phyloP scores from a whole-genome alignment of 2,888 invertebrate genomes.

The Drosophila quinaria region DNA sequence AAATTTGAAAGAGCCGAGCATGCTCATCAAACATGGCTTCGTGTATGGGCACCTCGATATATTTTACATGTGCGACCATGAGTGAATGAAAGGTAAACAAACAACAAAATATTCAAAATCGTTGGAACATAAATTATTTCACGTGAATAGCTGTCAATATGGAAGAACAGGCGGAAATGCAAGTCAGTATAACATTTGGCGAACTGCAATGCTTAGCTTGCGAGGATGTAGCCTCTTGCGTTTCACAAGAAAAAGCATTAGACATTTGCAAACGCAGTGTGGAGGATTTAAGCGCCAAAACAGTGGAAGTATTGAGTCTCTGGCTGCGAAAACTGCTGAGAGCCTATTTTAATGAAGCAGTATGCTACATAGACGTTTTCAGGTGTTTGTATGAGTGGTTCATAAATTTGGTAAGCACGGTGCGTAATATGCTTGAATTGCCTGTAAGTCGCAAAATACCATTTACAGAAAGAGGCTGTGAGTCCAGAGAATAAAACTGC shows the following conservation, averaged over 20 bases:
- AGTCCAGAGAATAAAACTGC: slow-evolving; percentile 9
- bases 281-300: slow-evolving; percentile 9
- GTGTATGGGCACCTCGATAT: too few species aligned
- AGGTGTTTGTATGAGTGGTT: slow-evolving; percentile 53
- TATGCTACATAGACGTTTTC: slow-evolving; percentile 29
- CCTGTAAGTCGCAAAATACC: background rate
- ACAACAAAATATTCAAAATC: background rate
- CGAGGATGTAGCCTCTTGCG: slow-evolving; percentile 33
- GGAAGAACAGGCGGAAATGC: background rate
- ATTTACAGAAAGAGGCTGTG: slow-evolving; percentile 23
- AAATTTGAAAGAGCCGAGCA: too few species aligned
- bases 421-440: background rate
- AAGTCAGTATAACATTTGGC: slow-evolving; percentile 35
- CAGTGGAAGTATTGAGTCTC: slow-evolving; percentile 45
- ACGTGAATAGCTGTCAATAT: background rate
- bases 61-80: too few species aligned
- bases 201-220: slow-evolving; percentile 47
- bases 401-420: slow-evolving; percentile 31
- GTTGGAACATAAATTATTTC: background rate
- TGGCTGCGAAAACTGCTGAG: slow-evolving; percentile 64
- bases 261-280: slow-evolving; percentile 45
- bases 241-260: slow-evolving; percentile 40
- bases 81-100: slow-evolving; percentile 17
- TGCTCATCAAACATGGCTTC: too few species aligned
- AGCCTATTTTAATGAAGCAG: slow-evolving; percentile 40